A percentile compares a stretch with the other conserved stretches of the same genome.
Conservation (phyloP, 2,113 vertebrate genomes). For the Manacus vitellinus region DNA sequence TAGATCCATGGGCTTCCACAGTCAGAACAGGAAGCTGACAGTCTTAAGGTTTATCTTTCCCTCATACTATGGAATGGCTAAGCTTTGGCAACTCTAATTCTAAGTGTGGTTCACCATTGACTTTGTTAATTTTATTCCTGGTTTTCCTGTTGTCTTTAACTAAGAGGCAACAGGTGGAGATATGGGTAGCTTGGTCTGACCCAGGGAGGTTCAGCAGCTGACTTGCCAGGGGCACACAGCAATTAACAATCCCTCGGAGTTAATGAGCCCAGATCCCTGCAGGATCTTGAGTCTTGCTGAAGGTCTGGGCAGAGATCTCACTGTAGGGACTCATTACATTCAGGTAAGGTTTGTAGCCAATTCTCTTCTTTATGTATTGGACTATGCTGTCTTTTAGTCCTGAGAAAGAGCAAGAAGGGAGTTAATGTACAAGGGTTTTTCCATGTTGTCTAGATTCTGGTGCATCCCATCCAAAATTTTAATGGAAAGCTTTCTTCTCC, state of each 20-base stretch:
- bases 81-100: background rate
- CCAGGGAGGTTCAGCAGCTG: background rate
- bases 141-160: background rate
- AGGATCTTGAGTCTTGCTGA: background rate
- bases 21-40: background rate
- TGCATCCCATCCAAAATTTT: conserved; percentile 1
- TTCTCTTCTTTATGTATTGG: background rate
- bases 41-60: background rate
- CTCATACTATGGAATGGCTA: background rate
- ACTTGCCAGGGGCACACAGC: background rate
- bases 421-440: background rate
- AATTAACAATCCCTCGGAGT: background rate
- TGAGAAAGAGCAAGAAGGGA: background rate
- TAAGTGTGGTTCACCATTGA: background rate
- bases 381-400: background rate
- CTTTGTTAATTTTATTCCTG: background rate
- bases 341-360: background rate
- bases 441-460: conserved; percentile 22
- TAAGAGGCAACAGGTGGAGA: background rate
- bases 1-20: background rate
- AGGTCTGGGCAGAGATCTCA: background rate
- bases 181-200: background rate
- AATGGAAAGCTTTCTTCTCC: conserved; percentile 44
- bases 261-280: background rate
- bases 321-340: background rate